Percentiles rank a stretch among this genome's conserved stretches.
These are phyloP conservation scores for Holacanthus passer DNA, from an alignment of 2,113 vertebrate species.

Conservation along the genomic window DNA sequence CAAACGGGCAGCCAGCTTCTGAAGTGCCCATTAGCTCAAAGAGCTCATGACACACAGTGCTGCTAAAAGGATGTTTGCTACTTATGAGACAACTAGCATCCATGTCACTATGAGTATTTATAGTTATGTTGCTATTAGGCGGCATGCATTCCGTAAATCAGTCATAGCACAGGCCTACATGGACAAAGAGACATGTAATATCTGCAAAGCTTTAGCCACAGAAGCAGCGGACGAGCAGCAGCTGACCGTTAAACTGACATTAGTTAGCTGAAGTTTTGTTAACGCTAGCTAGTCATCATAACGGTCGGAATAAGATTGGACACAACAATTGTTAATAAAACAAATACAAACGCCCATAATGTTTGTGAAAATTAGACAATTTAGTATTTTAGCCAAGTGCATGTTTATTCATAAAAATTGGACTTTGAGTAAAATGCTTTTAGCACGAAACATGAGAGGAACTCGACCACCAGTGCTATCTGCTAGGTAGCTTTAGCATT, in stretches of 20 bases:
- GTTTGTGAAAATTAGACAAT: fast-evolving
- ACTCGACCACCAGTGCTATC: slow-evolving; percentile 29
- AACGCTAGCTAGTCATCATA: slow-evolving; percentile 41
- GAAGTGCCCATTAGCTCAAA: slow-evolving; percentile 10
- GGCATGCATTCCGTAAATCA: slow-evolving; percentile 54
- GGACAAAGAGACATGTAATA: background rate
- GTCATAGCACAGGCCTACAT: slow-evolving; percentile 26
- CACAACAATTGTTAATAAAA: no score
- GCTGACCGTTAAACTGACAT: slow-evolving; percentile 9
- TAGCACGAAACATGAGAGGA: slow-evolving; percentile 29
- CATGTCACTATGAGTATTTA: slow-evolving; percentile 67
- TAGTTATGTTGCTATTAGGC: slow-evolving; percentile 41
- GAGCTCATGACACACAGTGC: slow-evolving; percentile 19
- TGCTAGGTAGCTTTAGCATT: slow-evolving; percentile 74
- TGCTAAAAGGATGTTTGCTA: slow-evolving; percentile 18
- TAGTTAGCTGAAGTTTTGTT: slow-evolving; percentile 61
- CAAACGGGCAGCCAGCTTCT: slow-evolving; percentile 11
- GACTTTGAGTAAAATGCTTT: background rate
- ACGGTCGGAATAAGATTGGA: slow-evolving; percentile 20
- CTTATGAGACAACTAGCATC: slow-evolving; percentile 35
- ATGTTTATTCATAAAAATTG: background rate
- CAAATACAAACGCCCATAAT: background rate
- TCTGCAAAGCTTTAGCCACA: slow-evolving; percentile 8
- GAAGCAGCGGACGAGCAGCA: background rate
- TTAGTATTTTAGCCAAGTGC: background rate